Evolutionary conservation across 2,888 invertebrate species (phyloP), one percentile per base, ranked within the genome.

Genomic region (Troides oblongomaculatus): DNA sequence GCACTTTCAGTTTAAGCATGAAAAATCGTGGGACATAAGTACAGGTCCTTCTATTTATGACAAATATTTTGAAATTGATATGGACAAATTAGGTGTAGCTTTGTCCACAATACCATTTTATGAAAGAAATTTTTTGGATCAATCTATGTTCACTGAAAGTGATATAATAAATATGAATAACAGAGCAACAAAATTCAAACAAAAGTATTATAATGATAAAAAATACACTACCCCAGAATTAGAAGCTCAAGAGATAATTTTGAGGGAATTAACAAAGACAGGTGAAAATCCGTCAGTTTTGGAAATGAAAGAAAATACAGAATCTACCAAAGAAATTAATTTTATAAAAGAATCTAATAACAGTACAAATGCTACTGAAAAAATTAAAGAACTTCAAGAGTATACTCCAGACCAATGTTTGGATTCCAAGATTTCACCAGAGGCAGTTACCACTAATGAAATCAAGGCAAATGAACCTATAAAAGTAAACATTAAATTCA

Each of bases 1-100:
- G 6, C 92, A 93, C 78, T 93, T 93, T 74, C 93, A 93, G 79
- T 93, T 93, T 71, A 93, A 93, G 78, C 93, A 93, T 75, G 93
- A 93, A 76, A 93, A 92, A 72, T 87, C 90, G 0, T 93, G 93
- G 93, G 89, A 90, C 64, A 75, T 81, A 30, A 81, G 78, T 43
- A 83, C 84, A 36, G 85, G 82, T 0, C 87, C 90, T 1, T 85
- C 91, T 1, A 73, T 84, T 39, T 92, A 90, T 73, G 90, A 92
- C 71, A 91, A 91, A 80, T 91, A 90, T 75, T 93, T 93, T 75
- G 86, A 90, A 25, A 86, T 92, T 5, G 82, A 92, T 72, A 87
- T 87, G 83, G 85, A 88, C 61, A 84, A 81, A 25, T 81, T 93
- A 0, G 81, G 84, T n/a, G 71, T 80, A 36, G 90, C 89, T 23